Evolutionary conservation across 1,140 invertebrate genomes (phyloP).

Genomic region (Phymorhynchus buccinoides): DNA sequence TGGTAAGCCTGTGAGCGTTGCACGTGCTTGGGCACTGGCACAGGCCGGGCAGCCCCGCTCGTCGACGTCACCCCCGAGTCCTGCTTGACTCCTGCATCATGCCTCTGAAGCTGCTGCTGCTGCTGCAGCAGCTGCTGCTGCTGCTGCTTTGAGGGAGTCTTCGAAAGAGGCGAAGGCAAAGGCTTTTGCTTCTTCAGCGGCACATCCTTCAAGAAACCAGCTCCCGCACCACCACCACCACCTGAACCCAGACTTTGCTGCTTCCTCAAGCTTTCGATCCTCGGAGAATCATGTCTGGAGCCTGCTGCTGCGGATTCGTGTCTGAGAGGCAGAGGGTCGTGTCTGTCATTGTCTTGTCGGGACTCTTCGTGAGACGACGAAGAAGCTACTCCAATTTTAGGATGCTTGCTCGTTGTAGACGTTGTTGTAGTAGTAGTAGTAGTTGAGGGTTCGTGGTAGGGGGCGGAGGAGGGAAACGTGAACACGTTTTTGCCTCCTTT

Average conservation of each 20-base stretch:
- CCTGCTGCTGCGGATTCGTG: too few relatives aligned
- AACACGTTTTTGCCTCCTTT: not conserved
- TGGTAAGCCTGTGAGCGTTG: conserved; percentile 28
- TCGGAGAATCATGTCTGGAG: not conserved
- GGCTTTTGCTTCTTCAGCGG: not conserved
- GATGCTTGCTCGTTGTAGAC: not conserved
- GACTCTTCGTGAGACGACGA: not conserved
- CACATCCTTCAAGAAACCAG: not conserved
- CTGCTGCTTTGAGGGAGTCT: too few relatives aligned
- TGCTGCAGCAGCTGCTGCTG: not conserved
- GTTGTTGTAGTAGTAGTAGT: too few relatives aligned
- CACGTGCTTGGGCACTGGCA: conserved; percentile 30
- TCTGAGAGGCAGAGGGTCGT: too few relatives aligned
- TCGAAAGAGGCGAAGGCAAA: too few relatives aligned
- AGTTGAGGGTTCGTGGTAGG: not conserved
- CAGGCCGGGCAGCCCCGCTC: too few relatives aligned
- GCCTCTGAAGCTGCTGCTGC: not conserved
- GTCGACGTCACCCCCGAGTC: not conserved
- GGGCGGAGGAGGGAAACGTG: not conserved
- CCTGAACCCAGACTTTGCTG: conserved; percentile 18
- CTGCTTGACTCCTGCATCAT: not conserved
- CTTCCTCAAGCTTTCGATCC: not conserved
- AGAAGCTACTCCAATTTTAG: not conserved
- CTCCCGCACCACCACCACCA: too few relatives aligned
- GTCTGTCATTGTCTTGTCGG: too few relatives aligned